phyloP scores from a whole-genome alignment of 2,888 invertebrate genomes.

The Eurytoma adleriae region DNA sequence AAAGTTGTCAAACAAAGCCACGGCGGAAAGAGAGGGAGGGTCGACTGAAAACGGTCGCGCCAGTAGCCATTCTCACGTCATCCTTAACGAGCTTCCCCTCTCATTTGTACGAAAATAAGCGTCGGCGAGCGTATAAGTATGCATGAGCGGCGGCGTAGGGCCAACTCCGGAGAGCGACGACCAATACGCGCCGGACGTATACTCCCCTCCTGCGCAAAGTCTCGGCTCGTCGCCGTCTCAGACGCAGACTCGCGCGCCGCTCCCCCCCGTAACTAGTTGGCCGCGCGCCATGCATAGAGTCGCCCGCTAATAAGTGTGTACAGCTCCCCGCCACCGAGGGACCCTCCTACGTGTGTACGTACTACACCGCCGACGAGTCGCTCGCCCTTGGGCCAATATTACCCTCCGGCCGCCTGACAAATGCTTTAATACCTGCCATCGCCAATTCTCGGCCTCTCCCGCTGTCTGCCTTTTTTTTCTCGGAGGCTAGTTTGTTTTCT shows the following conservation, averaged over 20 bases:
- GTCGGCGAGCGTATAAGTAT: background rate
- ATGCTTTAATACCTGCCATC: conserved; percentile 74
- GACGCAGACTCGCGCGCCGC: conserved; percentile 61
- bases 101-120: conserved; percentile 5
- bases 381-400: conserved; percentile 65
- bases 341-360: background rate
- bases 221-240: conserved; percentile 62
- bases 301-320: conserved; percentile 68
- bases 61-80: background rate
- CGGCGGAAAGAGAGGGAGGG: too few relatives aligned
- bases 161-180: background rate
- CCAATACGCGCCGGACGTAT: background rate
- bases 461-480: conserved; percentile 55
- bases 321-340: conserved; percentile 20
- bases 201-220: too few relatives aligned
- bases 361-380: background rate
- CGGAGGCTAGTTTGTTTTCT: conserved; percentile 4
- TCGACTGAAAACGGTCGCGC: too few relatives aligned
- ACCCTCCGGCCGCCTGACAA: conserved; percentile 66
- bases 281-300: conserved; percentile 72
- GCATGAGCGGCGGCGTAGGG: background rate
- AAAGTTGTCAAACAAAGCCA: too few relatives aligned
- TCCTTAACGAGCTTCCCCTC: background rate
- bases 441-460: conserved; percentile 56
- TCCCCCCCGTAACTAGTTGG: conserved; percentile 69